Evolutionary conservation across 30 jellyfish, hydroid and myxozoan genomes (phyloP).

Genomic region (Pseudorhiza aurosa): DNA sequence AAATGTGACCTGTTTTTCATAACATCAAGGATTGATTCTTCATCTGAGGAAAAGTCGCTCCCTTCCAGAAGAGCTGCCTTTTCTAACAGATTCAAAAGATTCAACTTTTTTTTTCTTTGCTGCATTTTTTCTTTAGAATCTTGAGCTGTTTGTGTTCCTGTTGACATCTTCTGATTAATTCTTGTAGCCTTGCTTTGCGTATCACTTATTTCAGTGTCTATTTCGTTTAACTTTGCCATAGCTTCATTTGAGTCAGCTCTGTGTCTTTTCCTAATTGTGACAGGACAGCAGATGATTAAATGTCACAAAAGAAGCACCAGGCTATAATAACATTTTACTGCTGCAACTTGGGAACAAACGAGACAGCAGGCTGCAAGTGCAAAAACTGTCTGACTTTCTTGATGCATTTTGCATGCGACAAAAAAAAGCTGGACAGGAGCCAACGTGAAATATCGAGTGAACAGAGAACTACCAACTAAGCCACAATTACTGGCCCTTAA

Average conservation of each 20-base stretch:
- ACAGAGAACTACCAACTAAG: too few relatives aligned
- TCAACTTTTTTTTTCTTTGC: slow-evolving; percentile 12
- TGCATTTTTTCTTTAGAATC: neutral
- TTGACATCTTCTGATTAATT: neutral
- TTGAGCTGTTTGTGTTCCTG: slow-evolving; percentile 20
- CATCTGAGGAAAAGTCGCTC: slow-evolving; percentile 36
- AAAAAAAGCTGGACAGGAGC: too few relatives aligned
- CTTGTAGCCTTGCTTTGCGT: neutral
- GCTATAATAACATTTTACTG: too few relatives aligned
- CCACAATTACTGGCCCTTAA: too few relatives aligned
- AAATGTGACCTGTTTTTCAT: slow-evolving; percentile 30
- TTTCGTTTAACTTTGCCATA: neutral
- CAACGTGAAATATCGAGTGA: too few relatives aligned
- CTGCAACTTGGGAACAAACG: too few relatives aligned
- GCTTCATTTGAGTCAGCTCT: neutral
- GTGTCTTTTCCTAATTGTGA: slow-evolving; percentile 7
- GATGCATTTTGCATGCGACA: too few relatives aligned
- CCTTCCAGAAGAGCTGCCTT: slow-evolving; percentile 46
- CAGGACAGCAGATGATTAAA: too few relatives aligned
- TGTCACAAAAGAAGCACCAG: too few relatives aligned
- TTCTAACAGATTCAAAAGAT: slow-evolving; percentile 42
- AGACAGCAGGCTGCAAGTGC: too few relatives aligned
- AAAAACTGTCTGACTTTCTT: too few relatives aligned
- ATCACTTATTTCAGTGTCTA: neutral
- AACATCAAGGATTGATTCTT: slow-evolving; percentile 6